phyloP scores from a whole-genome alignment of 1,140 invertebrate genomes.

The Coelopa frigida region DNA sequence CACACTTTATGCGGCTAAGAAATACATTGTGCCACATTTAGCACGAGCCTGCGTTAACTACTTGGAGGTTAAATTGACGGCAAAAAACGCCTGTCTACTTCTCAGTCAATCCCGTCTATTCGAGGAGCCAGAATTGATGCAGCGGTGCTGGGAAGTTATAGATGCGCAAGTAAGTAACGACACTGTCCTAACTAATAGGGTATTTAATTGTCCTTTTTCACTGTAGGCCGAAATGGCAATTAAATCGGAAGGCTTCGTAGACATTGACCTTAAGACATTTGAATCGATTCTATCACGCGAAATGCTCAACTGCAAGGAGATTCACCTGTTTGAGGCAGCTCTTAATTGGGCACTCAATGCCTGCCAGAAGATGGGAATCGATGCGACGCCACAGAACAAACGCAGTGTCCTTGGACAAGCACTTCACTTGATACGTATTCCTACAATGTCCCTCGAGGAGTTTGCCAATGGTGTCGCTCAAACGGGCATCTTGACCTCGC shows the following conservation, averaged over 20 bases:
- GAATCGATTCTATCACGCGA: slow-evolving; percentile 80
- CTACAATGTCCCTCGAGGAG: slow-evolving; percentile 84
- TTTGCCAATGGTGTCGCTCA: slow-evolving; percentile 87
- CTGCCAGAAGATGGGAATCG: slow-evolving; percentile 70
- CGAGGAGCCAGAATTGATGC: slow-evolving; percentile 88
- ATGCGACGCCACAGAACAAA: slow-evolving; percentile 63
- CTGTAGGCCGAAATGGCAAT: slow-evolving; percentile 84
- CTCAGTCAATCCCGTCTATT: slow-evolving; percentile 84
- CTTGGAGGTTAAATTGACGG: slow-evolving; percentile 84
- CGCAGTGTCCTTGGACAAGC: slow-evolving; percentile 66
- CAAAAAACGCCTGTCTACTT: slow-evolving; percentile 85
- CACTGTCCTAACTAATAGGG: neutral
- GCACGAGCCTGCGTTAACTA: slow-evolving; percentile 85
- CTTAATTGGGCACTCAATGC: slow-evolving; percentile 81
- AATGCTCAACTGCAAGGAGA: slow-evolving; percentile 86
- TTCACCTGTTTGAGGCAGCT: slow-evolving; percentile 80
- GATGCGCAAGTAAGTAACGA: slow-evolving; percentile 67
- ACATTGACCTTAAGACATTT: slow-evolving; percentile 83
- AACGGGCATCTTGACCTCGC: slow-evolving; percentile 74
- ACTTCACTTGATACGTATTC: slow-evolving; percentile 83
- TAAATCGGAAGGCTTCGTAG: slow-evolving; percentile 85
- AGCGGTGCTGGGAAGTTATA: slow-evolving; percentile 91
- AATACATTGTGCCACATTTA: slow-evolving; percentile 87
- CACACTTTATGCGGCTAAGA: slow-evolving; percentile 85
- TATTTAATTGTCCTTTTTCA: neutral